Percentiles rank a stretch among this genome's conserved stretches.
These are phyloP conservation scores for Eulemur macaco DNA, from an alignment of 2,113 vertebrate genomes.

Conservation along the genomic window DNA sequence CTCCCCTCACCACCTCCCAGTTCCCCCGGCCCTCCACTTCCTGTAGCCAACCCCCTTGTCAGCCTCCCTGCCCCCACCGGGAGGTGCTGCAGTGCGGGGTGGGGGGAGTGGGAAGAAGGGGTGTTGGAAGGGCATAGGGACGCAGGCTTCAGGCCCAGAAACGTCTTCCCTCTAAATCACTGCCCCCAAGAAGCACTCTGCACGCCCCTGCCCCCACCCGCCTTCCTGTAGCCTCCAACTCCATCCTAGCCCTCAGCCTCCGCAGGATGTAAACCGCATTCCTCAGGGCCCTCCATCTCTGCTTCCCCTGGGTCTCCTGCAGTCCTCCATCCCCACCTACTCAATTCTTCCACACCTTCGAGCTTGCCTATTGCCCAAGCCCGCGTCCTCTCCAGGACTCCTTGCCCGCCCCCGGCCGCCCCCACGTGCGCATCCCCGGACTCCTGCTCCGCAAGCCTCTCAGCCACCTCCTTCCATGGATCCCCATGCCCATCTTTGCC, in stretches of 20 bases:
- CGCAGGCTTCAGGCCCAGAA: background rate
- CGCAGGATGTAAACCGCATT: constrained; percentile 55
- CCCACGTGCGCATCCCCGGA: constrained; percentile 53
- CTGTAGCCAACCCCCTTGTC: constrained; percentile 25
- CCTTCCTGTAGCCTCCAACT: background rate
- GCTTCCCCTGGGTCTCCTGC: background rate
- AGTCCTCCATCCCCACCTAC: background rate
- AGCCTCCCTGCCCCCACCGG: background rate
- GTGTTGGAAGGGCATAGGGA: constrained; percentile 38
- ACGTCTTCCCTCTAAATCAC: background rate
- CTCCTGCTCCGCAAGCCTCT: background rate
- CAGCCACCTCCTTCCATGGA: background rate
- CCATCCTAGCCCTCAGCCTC: constrained; percentile 2
- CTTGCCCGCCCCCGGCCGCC: background rate
- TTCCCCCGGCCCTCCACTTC: constrained; percentile 42
- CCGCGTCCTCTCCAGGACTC: background rate
- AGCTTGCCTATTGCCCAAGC: background rate
- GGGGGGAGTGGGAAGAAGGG: background rate
- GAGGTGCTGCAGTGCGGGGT: constrained; percentile 64
- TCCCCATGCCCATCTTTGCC: background rate
- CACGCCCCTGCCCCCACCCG: constrained; percentile 35
- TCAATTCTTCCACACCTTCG: background rate
- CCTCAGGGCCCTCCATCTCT: constrained; percentile 39
- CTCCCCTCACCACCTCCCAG: background rate
- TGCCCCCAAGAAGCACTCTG: background rate